Base-by-base conservation (phyloP, 35 echinoderm and acorn worm species). In the Patiria miniata region DNA sequence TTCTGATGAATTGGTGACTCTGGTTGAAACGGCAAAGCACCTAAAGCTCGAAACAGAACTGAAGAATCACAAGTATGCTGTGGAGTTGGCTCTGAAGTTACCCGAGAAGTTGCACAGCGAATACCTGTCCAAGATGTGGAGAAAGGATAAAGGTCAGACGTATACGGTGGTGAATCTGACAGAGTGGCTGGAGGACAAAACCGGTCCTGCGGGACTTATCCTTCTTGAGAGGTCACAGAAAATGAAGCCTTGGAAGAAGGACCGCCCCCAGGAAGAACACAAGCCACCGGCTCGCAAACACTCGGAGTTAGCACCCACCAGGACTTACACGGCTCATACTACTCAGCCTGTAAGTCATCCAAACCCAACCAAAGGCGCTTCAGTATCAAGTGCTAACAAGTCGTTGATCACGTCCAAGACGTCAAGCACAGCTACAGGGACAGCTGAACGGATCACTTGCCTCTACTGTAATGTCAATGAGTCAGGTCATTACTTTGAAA, bases 1-100 rank as follows among this genome's bases (percentile, higher is more conserved):
- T 81, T 44, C 36, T 40, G 34, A 81, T 42, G 79, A 81, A 47
- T 29, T 81, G 32, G 39, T 47, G 23, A 81, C 39, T 10, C n/a
- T 81, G 32, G 79, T 81, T 17, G 7, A 81, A 19, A 81, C 79
- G 39, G 79, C 32, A 40, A 8, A 19, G n/a, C 36, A 81, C 17
- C 40, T 42, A 47, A 50, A 79, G 5, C 21, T 79, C 0, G 28
- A 79, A 32, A 1, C 33, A 7, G 78, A 79, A 36, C 28, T 79
- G 36, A 39, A 79, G 37, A 2, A 79, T 79, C 33, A 79, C 5
- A 6, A 22, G 2, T 30, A 79, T 79, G 33, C n/a, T 5, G 78
- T 50, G 2, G 78, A 79, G 33, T 16, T 19, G 21, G 78, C 78
- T 1, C 1, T 32, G 28, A 79, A 79, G 33, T 38, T 79, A 79